Evolutionary conservation across 2,797 vertebrate genomes (phyloP).

Genomic region (Vespertilio murinus): DNA sequence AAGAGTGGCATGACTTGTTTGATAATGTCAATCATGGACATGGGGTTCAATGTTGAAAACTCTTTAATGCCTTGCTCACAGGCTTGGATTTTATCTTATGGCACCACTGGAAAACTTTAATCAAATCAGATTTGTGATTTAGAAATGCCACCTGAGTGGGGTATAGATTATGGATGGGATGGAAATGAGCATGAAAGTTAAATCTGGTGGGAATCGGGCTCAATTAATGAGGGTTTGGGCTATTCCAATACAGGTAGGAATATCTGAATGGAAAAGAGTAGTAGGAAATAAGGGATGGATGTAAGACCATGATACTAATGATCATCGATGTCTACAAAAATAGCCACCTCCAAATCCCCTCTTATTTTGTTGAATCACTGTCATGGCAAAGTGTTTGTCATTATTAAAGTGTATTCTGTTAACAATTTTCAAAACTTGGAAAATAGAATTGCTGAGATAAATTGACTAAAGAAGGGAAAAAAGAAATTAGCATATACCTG

Average conservation of each 20-base stretch:
- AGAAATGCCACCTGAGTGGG: neutral
- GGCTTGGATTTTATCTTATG: neutral
- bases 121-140: neutral
- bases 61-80: neutral
- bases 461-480: neutral
- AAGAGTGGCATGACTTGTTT: neutral
- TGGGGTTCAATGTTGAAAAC: neutral
- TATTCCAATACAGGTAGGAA: neutral
- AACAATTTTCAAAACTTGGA: neutral
- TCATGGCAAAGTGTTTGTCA: neutral
- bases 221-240: neutral
- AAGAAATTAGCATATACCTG: slow-evolving; percentile 54
- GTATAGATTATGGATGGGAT: neutral
- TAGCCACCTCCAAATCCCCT: neutral
- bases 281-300: neutral
- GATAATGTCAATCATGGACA: neutral
- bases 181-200: neutral
- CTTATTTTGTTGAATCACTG: neutral
- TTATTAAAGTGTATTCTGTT: neutral
- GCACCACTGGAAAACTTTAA: neutral
- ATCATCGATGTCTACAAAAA: neutral
- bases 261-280: neutral
- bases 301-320: neutral
- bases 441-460: neutral
- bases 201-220: neutral